phyloP scores from a whole-genome alignment of 2,888 invertebrate genomes.

The Nematopogon swammerdamellus region DNA sequence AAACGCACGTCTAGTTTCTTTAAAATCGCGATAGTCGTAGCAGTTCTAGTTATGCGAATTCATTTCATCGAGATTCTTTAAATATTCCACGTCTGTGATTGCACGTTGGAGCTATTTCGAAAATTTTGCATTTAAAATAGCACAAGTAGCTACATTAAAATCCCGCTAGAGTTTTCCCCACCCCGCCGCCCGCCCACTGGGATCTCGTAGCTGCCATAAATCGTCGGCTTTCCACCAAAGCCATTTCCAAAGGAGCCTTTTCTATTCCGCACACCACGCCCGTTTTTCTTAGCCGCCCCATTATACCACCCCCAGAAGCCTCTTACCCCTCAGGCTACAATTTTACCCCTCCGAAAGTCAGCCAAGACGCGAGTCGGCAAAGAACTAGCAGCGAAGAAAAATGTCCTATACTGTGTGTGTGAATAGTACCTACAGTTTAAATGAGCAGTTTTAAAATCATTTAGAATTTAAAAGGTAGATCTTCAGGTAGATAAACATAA shows the following conservation, averaged over 20 bases:
- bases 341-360: background rate
- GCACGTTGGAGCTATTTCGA: too few relatives aligned
- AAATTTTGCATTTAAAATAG: constrained; percentile 41
- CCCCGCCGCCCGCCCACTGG: constrained; percentile 6
- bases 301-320: constrained; percentile 23
- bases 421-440: too few relatives aligned
- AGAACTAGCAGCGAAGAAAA: too few relatives aligned
- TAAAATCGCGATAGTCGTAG: too few relatives aligned
- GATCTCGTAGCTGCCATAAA: constrained; percentile 52
- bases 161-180: constrained; percentile 20
- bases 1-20: too few relatives aligned
- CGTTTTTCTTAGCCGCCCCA: constrained; percentile 54
- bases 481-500: too few relatives aligned
- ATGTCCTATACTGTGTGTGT: too few relatives aligned
- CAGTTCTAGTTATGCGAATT: too few relatives aligned
- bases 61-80: background rate
- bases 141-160: constrained; percentile 55
- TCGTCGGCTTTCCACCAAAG: constrained; percentile 55
- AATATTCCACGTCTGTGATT: too few relatives aligned
- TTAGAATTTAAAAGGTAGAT: too few relatives aligned
- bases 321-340: constrained; percentile 18
- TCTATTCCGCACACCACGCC: constrained; percentile 53
- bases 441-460: too few relatives aligned
- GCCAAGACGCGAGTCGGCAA: too few relatives aligned
- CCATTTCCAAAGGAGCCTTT: constrained; percentile 55